Evolutionary conservation across 2,888 invertebrate species (phyloP).

Genomic region (Andricus quercusramuli): DNA sequence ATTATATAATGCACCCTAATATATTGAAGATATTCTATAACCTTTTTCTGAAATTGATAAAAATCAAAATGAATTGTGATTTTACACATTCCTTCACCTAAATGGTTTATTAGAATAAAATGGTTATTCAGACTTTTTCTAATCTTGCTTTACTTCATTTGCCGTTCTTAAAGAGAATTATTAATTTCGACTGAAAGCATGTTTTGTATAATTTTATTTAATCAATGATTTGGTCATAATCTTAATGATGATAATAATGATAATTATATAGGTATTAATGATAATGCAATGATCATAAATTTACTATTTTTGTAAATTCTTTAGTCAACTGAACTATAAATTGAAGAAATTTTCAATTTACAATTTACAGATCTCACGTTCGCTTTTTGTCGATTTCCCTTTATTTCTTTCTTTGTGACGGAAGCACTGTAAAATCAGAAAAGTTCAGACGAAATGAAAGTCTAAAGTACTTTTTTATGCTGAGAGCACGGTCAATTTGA

Average conservation of each 20-base stretch:
- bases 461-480: not conserved
- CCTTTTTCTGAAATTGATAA: not conserved
- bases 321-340: no score
- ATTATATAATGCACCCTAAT: not conserved
- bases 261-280: no score
- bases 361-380: no score
- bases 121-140: not conserved
- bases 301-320: no score
- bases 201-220: not conserved
- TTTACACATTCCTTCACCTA: no score
- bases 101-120: not conserved
- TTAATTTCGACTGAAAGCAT: not conserved
- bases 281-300: no score
- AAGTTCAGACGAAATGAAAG: not conserved
- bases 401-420: not conserved
- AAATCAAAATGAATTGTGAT: not conserved
- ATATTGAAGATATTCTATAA: not conserved
- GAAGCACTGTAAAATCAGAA: not conserved
- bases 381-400: not conserved
- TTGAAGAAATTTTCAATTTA: no score
- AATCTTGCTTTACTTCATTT: not conserved
- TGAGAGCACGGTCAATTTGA: not conserved
- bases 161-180: not conserved
- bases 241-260: no score
- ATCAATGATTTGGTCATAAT: not conserved